Base-by-base conservation (phyloP, 1,140 invertebrate genomes). In the Campoletis sonorensis region DNA sequence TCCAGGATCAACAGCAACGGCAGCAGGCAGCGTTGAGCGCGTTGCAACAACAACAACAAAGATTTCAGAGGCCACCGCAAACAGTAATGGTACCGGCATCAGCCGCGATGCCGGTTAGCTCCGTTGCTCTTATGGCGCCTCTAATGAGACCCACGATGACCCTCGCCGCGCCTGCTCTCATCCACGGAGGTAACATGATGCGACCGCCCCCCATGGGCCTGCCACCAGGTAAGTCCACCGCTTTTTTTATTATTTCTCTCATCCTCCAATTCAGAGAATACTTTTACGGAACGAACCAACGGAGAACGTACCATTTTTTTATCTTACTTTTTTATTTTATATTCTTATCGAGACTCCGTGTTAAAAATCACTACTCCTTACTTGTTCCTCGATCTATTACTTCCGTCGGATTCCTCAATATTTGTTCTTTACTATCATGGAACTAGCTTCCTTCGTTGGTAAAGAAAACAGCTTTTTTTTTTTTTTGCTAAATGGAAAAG, bases 151-250 rank as follows among this genome's bases (percentile, higher is more conserved):
- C 93, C 4, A 91, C 93, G 76, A 94, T 95, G 93, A 93, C 94
- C 70, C 92, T 94, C 54, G 95, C 93, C 81, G 90, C 94, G 81
- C 95, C 95, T 85, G 95, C 95, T 84, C 93, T 95, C 84, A 94
- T 94, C 88, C 93, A 94, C 80, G 94, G 94, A 88, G 94, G 94
- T 88, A 94, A 95, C 93, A 95, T 96, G 93, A 93, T 96, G 93
- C 94, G 96, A 88, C 95, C 94, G 86, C 94, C 94, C 86, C 94
- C 93, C 86, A 94, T 95, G 89, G 93, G 94, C 88, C 93, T 96
- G 91, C 95, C 95, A 82, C 94, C 95, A 94, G 95, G 95, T 96
- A 93, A 93, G 94, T 94, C 87, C 89, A 70, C 87, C 87, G 27
- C 64, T 70, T 84, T 82, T 80, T 81, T 83, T 82, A 81, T 80